phyloP scores from a whole-genome alignment of 2,797 vertebrate genomes.

The Meda fulgida region DNA sequence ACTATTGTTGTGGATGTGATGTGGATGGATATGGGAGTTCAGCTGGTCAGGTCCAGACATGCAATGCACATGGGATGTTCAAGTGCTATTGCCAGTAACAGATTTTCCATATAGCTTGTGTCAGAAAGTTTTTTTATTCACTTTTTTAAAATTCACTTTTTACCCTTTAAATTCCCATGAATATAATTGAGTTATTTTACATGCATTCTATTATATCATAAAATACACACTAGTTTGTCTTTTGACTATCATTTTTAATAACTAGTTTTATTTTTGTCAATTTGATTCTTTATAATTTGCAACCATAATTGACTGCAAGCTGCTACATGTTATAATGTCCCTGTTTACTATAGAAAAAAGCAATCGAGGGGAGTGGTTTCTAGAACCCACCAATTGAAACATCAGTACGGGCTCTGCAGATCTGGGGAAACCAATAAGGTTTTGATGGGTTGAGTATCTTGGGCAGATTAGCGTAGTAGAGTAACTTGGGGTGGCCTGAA shows the following conservation, averaged over 20 bases:
- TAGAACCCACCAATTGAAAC: conserved; percentile 52
- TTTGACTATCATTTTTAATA: background rate
- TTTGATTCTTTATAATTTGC: background rate
- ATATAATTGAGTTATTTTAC: background rate
- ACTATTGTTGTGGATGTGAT: conserved; percentile 64
- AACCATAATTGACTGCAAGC: background rate
- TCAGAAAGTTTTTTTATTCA: background rate
- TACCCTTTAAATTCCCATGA: background rate
- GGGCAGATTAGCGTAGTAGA: conserved; percentile 31
- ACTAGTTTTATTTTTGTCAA: background rate
- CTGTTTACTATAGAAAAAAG: conserved; percentile 37
- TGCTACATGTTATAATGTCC: conserved; percentile 22
- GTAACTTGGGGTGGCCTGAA: conserved; percentile 28
- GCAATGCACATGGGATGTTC: conserved; percentile 70
- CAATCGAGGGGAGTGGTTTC: conserved; percentile 54
- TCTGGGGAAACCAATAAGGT: conserved; percentile 59
- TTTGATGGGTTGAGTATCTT: conserved; percentile 30
- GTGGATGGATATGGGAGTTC: conserved; percentile 65
- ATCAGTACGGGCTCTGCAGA: conserved; percentile 59
- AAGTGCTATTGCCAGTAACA: conserved; percentile 22
- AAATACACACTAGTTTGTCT: background rate
- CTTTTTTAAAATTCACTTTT: background rate
- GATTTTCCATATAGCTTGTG: background rate
- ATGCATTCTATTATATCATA: background rate
- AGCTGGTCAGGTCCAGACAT: conserved; percentile 76